A percentile compares a stretch with the other conserved stretches of the same genome.
Evolutionary conservation across 2,888 invertebrate species (phyloP).

Genomic region (Drosophila kuntzei): DNA sequence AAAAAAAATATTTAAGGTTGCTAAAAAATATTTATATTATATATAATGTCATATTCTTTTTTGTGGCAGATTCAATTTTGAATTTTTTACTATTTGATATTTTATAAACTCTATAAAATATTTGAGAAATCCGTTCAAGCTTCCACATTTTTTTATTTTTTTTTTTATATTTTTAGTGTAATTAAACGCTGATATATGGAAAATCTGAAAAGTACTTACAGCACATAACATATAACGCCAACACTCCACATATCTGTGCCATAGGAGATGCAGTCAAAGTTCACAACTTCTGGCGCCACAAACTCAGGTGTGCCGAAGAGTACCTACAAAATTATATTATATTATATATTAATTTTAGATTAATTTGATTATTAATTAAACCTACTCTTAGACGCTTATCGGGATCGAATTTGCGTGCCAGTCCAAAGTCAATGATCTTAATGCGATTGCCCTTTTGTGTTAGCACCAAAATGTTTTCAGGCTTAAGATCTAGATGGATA

Average conservation of each 20-base stretch:
- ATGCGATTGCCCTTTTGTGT: constrained; percentile 98
- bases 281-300: constrained; percentile 99
- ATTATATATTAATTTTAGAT: no score
- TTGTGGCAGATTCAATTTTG: no score
- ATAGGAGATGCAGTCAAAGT: constrained; percentile 98
- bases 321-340: constrained; percentile 86
- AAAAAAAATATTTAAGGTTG: no score
- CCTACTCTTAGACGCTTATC: constrained; percentile 92
- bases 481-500: constrained; percentile 99
- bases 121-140: no score
- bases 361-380: neutral
- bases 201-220: constrained; percentile 90
- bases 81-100: no score
- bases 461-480: constrained; percentile 98
- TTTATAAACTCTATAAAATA: no score
- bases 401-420: constrained; percentile 96
- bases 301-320: constrained; percentile 99
- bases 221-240: constrained; percentile 98
- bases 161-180: no score
- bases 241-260: constrained; percentile 99
- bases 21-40: no score
- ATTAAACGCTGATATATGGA: neutral
- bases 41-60: no score
- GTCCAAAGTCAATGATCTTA: constrained; percentile 99
- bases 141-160: no score